These are phyloP conservation scores for Pampusana beccarii DNA, from an alignment of 2,113 vertebrate species.

Conservation along the genomic window DNA sequence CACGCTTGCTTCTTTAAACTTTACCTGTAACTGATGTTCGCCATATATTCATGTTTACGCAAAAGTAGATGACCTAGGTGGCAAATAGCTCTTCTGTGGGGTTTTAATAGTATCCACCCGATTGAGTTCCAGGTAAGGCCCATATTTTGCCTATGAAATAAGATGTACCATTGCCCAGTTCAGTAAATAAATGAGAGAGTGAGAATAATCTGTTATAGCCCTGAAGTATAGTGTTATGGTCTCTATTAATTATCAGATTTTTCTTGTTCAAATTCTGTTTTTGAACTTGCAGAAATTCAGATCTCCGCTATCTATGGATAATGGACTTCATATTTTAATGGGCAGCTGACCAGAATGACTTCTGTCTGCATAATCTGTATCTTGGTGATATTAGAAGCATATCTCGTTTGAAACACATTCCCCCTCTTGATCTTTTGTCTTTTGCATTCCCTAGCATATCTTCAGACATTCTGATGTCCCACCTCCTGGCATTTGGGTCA, in stretches of 20 bases:
- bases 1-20: neutral
- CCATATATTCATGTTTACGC: neutral
- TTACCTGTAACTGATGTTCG: neutral
- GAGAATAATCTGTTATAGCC: neutral
- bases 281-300: neutral
- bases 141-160: neutral
- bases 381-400: neutral
- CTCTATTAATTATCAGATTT: neutral
- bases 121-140: neutral
- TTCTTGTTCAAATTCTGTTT: neutral
- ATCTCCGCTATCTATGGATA: neutral
- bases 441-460: neutral
- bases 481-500: neutral
- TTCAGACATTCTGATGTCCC: neutral
- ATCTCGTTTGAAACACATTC: neutral
- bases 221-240: neutral
- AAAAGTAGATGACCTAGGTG: neutral
- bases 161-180: neutral
- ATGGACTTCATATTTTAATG: neutral
- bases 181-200: neutral
- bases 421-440: neutral
- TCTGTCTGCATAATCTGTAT: neutral
- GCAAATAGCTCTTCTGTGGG: neutral
- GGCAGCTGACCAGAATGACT: constrained; percentile 10
- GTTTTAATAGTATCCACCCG: neutral